A percentile compares a stretch with the other conserved stretches of the same genome.
These are phyloP conservation scores for Procambarus virginalis DNA, from an alignment of 1,140 invertebrate species.

Conservation along the genomic window DNA sequence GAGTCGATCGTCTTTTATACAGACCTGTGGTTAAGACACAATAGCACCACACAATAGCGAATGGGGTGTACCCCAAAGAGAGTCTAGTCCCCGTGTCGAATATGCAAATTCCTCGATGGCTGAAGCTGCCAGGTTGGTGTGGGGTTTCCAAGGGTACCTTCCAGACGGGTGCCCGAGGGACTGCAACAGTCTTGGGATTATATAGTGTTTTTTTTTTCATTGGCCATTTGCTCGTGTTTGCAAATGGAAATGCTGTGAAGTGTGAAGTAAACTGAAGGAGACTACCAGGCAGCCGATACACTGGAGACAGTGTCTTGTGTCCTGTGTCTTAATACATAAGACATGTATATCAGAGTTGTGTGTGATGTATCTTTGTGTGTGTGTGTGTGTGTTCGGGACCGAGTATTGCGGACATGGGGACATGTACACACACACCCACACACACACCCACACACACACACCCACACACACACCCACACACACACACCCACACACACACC, in stretches of 20 bases:
- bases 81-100: neutral
- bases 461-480: too few relatives aligned
- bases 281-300: neutral
- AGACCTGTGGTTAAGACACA: neutral
- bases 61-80: neutral
- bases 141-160: neutral
- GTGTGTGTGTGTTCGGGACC: neutral
- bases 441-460: too few relatives aligned
- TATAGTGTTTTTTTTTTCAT: neutral
- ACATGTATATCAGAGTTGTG: neutral
- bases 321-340: neutral
- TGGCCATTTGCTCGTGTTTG: neutral
- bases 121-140: neutral
- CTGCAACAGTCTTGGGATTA: neutral
- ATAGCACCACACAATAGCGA: neutral
- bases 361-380: neutral
- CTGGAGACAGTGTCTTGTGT: neutral
- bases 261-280: neutral
- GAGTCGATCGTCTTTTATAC: too few relatives aligned
- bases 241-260: neutral
- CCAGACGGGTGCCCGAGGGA: neutral
- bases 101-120: neutral
- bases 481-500: too few relatives aligned
- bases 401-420: too few relatives aligned
- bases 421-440: too few relatives aligned